phyloP scores from a whole-genome alignment of 2,888 invertebrate genomes.

The Oegoconia quadripuncta region DNA sequence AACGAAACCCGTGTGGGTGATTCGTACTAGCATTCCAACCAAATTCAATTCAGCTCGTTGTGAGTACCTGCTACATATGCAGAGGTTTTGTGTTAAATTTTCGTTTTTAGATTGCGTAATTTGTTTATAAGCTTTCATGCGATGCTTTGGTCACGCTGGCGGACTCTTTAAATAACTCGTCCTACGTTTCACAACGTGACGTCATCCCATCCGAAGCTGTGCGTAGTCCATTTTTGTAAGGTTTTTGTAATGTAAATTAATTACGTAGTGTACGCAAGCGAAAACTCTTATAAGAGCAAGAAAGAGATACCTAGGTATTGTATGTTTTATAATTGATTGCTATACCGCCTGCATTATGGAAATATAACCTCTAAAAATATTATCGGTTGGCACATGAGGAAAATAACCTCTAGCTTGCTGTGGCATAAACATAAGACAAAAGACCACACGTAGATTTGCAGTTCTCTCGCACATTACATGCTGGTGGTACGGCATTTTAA shows the following conservation, averaged over 20 bases:
- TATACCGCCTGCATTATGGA: no score
- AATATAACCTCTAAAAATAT: no score
- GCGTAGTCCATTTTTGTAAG: conserved; percentile 16
- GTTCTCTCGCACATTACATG: no score
- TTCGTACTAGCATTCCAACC: conserved; percentile 51
- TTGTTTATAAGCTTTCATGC: conserved; percentile 28
- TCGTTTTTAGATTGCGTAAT: conserved; percentile 55
- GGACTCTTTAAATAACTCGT: conserved; percentile 24
- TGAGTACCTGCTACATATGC: conserved; percentile 29
- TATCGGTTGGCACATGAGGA: no score
- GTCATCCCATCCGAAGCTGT: conserved; percentile 32
- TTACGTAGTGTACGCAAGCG: no score
- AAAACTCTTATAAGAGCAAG: no score
- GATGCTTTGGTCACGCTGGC: conserved; percentile 30
- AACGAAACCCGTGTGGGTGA: conserved; percentile 57
- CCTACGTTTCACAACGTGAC: conserved; percentile 30
- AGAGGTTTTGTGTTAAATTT: conserved; percentile 33
- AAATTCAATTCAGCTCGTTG: conserved; percentile 30
- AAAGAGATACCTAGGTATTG: no score
- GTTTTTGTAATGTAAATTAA: neutral
- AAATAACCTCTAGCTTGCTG: no score
- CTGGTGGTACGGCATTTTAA: no score
- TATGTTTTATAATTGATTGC: no score
- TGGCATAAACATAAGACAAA: no score
- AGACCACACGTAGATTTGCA: no score